Base-by-base conservation (phyloP, 64 coral and sea anemone species). In the Porites lutea region DNA sequence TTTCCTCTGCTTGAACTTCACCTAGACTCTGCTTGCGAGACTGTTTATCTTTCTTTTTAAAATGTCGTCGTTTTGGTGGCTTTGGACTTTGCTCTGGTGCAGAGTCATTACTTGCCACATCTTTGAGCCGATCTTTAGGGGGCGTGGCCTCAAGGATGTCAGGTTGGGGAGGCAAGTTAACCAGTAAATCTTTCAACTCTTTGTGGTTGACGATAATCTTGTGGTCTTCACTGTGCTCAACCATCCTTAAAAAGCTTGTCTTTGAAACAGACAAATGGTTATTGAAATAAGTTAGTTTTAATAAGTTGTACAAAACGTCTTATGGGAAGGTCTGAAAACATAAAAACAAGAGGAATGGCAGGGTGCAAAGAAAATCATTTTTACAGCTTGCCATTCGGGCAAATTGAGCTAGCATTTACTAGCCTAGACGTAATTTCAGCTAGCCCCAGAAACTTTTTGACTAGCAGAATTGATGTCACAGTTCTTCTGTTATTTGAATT, bases 161-260 rank as follows among this genome's bases (percentile, higher is more conserved):
- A 18, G 52, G 79, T 60, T 22, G 81, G 44, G 65, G 52, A 53
- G 68, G 78, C 47, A 72, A 18, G 13, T 50, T 83, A 74, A 48
- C 55, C 71, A 59, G 72, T 23, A 71, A 54, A 19, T 83, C 61
- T 84, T 84, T 68, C 45, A 84, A 50, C 59, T 69, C 62, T 47
- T 68, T 6, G 3, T 48, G 63, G 62, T 84, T 67, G 47, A 84
- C 81, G 69, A 68, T 51, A 7, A 53, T 19, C 58, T 50, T 66
- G 27, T 90, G 44, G 45, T 79, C 65, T 57, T 79, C 58, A 49
- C 60, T 71, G 23, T 21, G 19, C 22, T 79, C 59, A 58, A 70
- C 61, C 75, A 71, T 65, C 51, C 74, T 84, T 50, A 84, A 13
- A 84, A 84, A 84, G 63, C 81, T 84, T 52, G 63, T 69, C 81